Evolutionary conservation across 2,113 vertebrate genomes (phyloP).

Genomic region (Mirza zaza): DNA sequence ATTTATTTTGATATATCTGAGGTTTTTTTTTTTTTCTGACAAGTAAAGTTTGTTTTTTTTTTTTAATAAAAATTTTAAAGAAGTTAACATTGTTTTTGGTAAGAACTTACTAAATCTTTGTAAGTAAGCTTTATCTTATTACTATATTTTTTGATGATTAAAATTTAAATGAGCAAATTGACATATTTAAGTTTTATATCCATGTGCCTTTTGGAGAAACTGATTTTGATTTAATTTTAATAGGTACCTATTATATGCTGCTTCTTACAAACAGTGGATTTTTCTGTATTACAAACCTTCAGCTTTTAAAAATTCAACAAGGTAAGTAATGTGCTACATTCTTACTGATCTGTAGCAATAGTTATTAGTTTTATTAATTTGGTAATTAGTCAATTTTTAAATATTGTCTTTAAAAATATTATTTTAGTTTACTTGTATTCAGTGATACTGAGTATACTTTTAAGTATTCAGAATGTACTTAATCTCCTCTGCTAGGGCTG

Average conservation of each 20-base stretch:
- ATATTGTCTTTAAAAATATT: not conserved
- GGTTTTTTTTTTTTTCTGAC: not conserved
- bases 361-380: constrained; percentile 4
- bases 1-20: constrained; percentile 41
- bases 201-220: not conserved
- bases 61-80: constrained; percentile 32
- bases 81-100: not conserved
- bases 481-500: not conserved
- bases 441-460: not conserved
- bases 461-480: not conserved
- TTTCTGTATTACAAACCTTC: constrained; percentile 91
- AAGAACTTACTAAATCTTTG: not conserved
- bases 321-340: constrained; percentile 83
- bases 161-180: not conserved
- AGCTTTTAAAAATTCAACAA: constrained; percentile 89
- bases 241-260: constrained; percentile 91
- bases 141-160: constrained; percentile 20
- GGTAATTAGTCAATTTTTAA: not conserved
- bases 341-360: not conserved
- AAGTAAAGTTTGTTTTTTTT: constrained; percentile 5
- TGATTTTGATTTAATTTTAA: constrained; percentile 57
- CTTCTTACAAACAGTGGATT: constrained; percentile 90
- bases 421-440: not conserved
- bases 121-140: not conserved
- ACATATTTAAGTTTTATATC: constrained; percentile 21